Conservation (phyloP, 2,888 invertebrate genomes). For the Ophion costatus region DNA sequence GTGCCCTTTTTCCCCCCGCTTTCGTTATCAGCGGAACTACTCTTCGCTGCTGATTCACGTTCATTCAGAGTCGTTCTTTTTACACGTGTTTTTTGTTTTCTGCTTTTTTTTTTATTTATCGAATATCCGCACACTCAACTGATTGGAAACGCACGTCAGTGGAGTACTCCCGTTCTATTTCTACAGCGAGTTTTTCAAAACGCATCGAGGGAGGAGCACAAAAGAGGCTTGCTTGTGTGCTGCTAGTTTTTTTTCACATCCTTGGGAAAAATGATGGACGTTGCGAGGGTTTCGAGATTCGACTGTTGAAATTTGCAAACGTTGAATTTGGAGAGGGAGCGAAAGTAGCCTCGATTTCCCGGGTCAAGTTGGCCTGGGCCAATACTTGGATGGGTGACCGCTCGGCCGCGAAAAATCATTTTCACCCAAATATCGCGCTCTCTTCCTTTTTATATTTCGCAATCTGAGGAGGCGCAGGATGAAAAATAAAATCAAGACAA, state of each 20-base stretch:
- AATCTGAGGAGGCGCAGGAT: background rate
- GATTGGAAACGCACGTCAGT: slow-evolving; percentile 14
- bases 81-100: slow-evolving; percentile 6
- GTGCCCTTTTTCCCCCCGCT: slow-evolving; percentile 12
- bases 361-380: too few relatives aligned
- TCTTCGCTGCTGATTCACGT: slow-evolving; percentile 19
- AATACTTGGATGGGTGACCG: too few relatives aligned
- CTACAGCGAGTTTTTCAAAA: background rate
- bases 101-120: background rate
- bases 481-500: background rate
- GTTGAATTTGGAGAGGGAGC: too few relatives aligned
- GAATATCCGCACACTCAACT: background rate
- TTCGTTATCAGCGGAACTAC: slow-evolving; percentile 6
- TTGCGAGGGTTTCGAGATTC: too few relatives aligned
- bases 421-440: too few relatives aligned
- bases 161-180: background rate
- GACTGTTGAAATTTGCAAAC: too few relatives aligned
- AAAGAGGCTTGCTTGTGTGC: too few relatives aligned
- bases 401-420: too few relatives aligned
- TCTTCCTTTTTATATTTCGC: background rate
- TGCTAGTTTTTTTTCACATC: too few relatives aligned
- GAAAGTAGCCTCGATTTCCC: too few relatives aligned
- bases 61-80: slow-evolving; percentile 6
- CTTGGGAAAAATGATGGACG: too few relatives aligned
- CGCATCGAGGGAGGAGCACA: background rate